phyloP scores from a whole-genome alignment of 1,140 invertebrate species.

The Elymnias hypermnestra region DNA sequence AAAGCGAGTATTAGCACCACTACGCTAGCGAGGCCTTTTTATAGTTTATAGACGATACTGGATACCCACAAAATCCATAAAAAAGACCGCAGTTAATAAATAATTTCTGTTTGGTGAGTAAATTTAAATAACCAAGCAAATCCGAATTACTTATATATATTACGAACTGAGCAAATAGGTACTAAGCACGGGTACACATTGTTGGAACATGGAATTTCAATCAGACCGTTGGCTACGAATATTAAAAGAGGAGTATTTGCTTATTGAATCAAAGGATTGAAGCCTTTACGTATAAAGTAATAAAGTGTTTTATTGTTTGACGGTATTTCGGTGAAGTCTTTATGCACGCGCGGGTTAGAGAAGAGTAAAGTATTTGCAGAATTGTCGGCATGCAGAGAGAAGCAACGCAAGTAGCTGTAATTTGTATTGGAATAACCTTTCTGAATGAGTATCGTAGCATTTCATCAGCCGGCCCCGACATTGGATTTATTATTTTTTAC shows the following conservation, averaged over 20 bases:
- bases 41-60: too few relatives aligned
- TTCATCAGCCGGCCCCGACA: constrained; percentile 54
- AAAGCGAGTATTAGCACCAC: too few relatives aligned
- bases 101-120: too few relatives aligned
- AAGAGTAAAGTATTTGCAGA: constrained; percentile 68
- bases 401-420: constrained; percentile 70
- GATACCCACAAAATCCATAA: too few relatives aligned
- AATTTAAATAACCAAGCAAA: too few relatives aligned
- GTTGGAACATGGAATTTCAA: constrained; percentile 73
- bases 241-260: constrained; percentile 23
- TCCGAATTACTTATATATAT: constrained; percentile 35
- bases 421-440: constrained; percentile 74
- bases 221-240: constrained; percentile 32
- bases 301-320: constrained; percentile 24
- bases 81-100: too few relatives aligned
- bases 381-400: constrained; percentile 66
- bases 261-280: constrained; percentile 16
- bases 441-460: constrained; percentile 70
- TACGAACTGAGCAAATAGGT: constrained; percentile 61
- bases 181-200: constrained; percentile 58
- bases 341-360: constrained; percentile 42
- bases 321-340: constrained; percentile 9
- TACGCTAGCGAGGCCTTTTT: too few relatives aligned
- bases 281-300: too few relatives aligned
- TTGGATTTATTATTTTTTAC: constrained; percentile 74